A percentile compares a stretch with the other conserved stretches of the same genome.
phyloP scores from a whole-genome alignment of 1,140 invertebrate species.

The Eupristina koningsbergeri region DNA sequence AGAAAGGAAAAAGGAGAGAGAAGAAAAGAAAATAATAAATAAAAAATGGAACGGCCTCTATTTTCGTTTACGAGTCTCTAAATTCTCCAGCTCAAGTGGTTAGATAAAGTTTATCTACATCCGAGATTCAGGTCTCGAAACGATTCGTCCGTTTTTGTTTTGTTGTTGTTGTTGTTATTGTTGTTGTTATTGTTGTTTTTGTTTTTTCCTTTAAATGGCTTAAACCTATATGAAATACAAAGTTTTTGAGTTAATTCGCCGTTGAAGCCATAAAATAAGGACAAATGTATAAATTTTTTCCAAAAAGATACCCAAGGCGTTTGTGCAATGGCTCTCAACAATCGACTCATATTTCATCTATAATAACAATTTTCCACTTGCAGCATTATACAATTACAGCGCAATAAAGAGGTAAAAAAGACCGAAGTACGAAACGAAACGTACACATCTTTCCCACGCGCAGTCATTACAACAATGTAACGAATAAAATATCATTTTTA shows the following conservation, averaged over 20 bases:
- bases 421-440: constrained; percentile 4
- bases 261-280: not conserved
- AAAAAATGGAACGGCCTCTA: constrained; percentile 19
- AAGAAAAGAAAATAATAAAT: constrained; percentile 49
- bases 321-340: constrained; percentile 10
- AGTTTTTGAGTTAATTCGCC: not conserved
- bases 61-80: constrained; percentile 20
- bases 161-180: no score
- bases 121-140: not conserved
- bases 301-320: constrained; percentile 11
- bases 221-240: not conserved
- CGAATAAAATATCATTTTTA: constrained; percentile 36
- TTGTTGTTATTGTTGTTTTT: no score
- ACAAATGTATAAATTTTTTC: constrained; percentile 12
- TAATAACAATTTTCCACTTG: constrained; percentile 36
- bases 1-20: constrained; percentile 16
- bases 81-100: constrained; percentile 14
- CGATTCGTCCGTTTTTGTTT: not conserved
- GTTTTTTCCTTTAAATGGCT: not conserved
- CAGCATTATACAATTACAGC: constrained; percentile 24
- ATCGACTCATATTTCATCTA: constrained; percentile 26
- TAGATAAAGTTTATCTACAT: constrained; percentile 40
- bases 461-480: constrained; percentile 20
- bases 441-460: constrained; percentile 33
- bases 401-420: constrained; percentile 14